Evolutionary conservation across 2,797 vertebrate genomes (phyloP), one percentile per base, ranked within the genome.

Genomic region (Mustela erminea): DNA sequence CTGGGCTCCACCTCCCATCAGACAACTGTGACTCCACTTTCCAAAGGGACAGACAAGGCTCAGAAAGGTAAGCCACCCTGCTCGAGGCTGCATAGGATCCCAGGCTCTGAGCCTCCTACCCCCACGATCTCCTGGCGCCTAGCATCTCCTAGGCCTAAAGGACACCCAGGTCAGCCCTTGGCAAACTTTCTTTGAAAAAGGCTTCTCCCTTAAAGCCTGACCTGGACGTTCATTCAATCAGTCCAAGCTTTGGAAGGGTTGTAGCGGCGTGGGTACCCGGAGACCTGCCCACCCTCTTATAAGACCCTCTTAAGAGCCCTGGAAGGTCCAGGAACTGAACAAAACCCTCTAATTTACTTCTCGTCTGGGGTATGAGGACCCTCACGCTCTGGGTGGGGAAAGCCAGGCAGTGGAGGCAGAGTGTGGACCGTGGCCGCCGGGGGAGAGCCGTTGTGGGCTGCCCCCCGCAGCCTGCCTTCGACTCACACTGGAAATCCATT

Each of bases 401-500:
- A 49, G 35, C 0, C 17, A 75, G 80, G 60, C 54, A 5, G 0
- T n/a, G 9, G 68, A n/a, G 80, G 32, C 8, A 12, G 21, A 8
- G 38, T 0, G 0, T 2, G 5, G 43, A 13, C 20, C 0, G 6
- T 49, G 56, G 32, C 58, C 35, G 15, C 64, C 7, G 14, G 15
- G n/a, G 46, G 17, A 27, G 41, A 74, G 52, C 43, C 8, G 29
- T 75, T 0, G 0, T 1, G n/a, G 60, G 66, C 43, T 72, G 77
- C 38, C 52, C 54, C 58, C 6, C 21, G 5, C 43, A 14, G 0
- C 38, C 25, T 21, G 20, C 17, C 23, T 56, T 11, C 14, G 0
- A 2, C 62, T 66, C 72, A 49, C 49, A 20, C 72, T 90, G 90
- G 92, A 95, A 87, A 90, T 35, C 56, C 83, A 70, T 81, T 56